Base-by-base conservation (phyloP, 2,888 invertebrate species). In the Altica lythri region DNA sequence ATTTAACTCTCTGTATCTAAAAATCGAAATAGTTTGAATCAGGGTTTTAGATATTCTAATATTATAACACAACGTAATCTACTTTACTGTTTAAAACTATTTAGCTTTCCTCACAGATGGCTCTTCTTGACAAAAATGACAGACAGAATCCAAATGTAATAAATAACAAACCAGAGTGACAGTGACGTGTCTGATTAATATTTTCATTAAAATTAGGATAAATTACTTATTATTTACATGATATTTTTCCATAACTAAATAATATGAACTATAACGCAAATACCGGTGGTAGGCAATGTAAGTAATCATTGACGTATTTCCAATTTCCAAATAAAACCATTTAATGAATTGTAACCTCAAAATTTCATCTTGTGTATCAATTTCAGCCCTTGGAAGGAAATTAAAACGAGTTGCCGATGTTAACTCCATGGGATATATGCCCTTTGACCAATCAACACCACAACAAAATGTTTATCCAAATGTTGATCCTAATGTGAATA, bases 371-470 rank as follows among this genome's bases (percentile, higher is more conserved):
- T 27, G 6, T 8, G n/a, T 32, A 37, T 14, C 40, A 30, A 38
- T 47, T 47, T 22, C 48, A 76, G 76, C 72, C 35, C 68, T 77
- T 57, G 75, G 74, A 12, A 78, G 83, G 42, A 85, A 84, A 75
- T 78, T 82, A 1, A 86, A 87, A 73, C 78, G 86, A 40, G 86
- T 88, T 9, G 85, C 84, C 67, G 87, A 88, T 77, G 81, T 86
- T 5, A 82, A 82, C 51, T 83, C 86, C 0, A 82, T 88, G 83
- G 88, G 84, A n/a, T 76, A 74, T 57, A 72, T 67, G 56, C 74
- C 75, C 2, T 73, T 72, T 60, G 64, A 67, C 18, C 69, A 67
- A 32, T 47, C 53, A 19, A 45, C 40, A 9, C 58, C 46, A 13
- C 61, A 57, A 40, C 61, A 61, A 47, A 66, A 62, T 58, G 2